Evolutionary conservation across 1,140 invertebrate species (phyloP).

Genomic region (Calosoma granatense): DNA sequence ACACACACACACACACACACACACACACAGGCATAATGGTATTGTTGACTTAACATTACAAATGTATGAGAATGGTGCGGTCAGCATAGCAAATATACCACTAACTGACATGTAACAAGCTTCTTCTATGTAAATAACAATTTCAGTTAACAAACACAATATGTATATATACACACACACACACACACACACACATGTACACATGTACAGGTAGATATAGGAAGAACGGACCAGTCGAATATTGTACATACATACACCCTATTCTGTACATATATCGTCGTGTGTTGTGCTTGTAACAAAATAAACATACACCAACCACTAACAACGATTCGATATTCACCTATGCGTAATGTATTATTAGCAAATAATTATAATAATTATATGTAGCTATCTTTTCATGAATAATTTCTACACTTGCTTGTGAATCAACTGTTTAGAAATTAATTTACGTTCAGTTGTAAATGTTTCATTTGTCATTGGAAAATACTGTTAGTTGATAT

Average conservation of each 20-base stretch:
- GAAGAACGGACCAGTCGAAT: neutral
- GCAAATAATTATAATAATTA: neutral
- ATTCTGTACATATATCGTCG: no score
- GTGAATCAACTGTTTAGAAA: no score
- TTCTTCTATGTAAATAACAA: conserved; percentile 33
- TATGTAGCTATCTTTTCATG: neutral
- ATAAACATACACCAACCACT: no score
- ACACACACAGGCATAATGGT: conserved; percentile 9
- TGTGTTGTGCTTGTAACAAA: conserved; percentile 5
- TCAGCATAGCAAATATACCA: conserved; percentile 25
- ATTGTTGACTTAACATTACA: conserved; percentile 33
- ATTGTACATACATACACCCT: no score
- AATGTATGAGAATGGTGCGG: conserved; percentile 28
- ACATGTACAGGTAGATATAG: neutral
- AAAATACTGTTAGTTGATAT: neutral
- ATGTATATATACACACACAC: neutral
- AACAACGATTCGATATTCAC: no score
- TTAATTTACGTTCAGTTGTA: no score
- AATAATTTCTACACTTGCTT: neutral
- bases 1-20: no score
- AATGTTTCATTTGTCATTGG: neutral
- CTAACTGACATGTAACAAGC: conserved; percentile 28
- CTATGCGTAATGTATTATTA: no score
- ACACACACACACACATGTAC: conserved; percentile 1
- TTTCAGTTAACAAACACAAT: conserved; percentile 32